Evolutionary conservation across 1,140 invertebrate genomes (phyloP).

Genomic region (Cylas formicarius): DNA sequence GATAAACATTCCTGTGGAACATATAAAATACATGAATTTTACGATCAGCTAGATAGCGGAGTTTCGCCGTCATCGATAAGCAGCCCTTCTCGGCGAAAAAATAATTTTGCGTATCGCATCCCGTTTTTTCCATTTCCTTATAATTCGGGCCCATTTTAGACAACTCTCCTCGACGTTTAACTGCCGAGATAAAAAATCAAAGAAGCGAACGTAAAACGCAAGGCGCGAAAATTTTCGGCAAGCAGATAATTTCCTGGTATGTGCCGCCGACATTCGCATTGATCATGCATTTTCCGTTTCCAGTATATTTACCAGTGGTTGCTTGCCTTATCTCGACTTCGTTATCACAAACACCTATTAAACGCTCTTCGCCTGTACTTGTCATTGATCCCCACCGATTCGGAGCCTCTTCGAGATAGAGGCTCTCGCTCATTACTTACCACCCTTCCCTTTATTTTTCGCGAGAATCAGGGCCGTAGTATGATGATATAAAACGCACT

Average conservation of each 20-base stretch:
- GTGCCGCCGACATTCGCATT: slow-evolving; percentile 39
- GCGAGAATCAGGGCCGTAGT: no score
- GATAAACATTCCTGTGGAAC: no score
- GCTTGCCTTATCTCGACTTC: slow-evolving; percentile 35
- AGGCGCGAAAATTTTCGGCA: slow-evolving; percentile 31
- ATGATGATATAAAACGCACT: no score
- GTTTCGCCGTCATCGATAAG: no score
- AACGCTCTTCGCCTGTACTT: slow-evolving; percentile 43
- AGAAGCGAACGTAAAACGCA: slow-evolving; percentile 31
- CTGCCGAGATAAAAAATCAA: neutral
- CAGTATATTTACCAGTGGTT: slow-evolving; percentile 40
- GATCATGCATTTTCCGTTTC: slow-evolving; percentile 44
- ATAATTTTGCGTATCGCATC: no score
- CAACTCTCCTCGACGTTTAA: neutral
- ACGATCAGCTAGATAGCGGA: no score
- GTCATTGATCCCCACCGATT: slow-evolving; percentile 43
- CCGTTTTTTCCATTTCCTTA: no score
- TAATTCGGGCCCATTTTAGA: neutral
- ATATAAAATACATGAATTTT: no score
- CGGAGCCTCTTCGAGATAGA: slow-evolving; percentile 39
- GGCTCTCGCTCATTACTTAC: slow-evolving; percentile 40
- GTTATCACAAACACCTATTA: slow-evolving; percentile 45
- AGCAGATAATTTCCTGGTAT: slow-evolving; percentile 39
- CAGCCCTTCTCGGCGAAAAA: no score
- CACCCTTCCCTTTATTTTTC: slow-evolving; percentile 30